phyloP scores from a whole-genome alignment of 2,113 vertebrate species.

The Takifugu flavidus region DNA sequence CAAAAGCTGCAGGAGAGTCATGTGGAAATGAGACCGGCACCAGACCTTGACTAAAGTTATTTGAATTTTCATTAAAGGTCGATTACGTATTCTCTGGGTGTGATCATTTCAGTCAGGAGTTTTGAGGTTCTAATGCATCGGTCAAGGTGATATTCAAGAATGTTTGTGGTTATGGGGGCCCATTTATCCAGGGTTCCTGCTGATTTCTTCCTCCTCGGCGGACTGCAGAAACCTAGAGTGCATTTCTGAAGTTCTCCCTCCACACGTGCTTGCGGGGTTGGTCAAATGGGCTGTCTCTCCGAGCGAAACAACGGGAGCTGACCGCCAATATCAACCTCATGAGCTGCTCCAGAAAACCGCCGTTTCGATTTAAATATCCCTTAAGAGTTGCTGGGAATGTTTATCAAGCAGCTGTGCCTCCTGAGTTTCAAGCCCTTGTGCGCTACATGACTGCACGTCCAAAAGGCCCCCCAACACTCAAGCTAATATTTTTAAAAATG shows the following conservation, averaged over 20 bases:
- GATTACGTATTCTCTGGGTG: constrained; percentile 4
- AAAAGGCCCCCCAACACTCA: neutral
- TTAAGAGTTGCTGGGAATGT: neutral
- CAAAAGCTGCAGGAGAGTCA: constrained; percentile 15
- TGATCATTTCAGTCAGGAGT: constrained; percentile 13
- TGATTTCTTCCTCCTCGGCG: constrained; percentile 13
- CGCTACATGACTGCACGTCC: neutral
- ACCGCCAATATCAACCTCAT: neutral
- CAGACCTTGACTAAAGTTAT: constrained; percentile 17
- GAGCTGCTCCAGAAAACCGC: neutral
- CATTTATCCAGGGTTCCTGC: constrained; percentile 20
- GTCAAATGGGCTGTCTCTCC: constrained; percentile 8
- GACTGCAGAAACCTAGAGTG: constrained; percentile 6
- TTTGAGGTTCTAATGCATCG: constrained; percentile 10
- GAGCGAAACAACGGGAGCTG: constrained; percentile 6
- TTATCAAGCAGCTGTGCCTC: constrained; percentile 3
- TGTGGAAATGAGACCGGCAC: constrained; percentile 23
- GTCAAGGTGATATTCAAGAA: constrained; percentile 46
- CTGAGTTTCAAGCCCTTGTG: neutral
- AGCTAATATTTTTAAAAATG: neutral
- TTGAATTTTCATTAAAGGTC: constrained; percentile 20
- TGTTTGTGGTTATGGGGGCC: constrained; percentile 22
- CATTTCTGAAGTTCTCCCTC: neutral
- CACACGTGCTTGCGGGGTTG: constrained; percentile 6
- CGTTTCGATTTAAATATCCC: neutral